Evolutionary conservation across 2,797 vertebrate species (phyloP).

Genomic region (Florisuga fusca): DNA sequence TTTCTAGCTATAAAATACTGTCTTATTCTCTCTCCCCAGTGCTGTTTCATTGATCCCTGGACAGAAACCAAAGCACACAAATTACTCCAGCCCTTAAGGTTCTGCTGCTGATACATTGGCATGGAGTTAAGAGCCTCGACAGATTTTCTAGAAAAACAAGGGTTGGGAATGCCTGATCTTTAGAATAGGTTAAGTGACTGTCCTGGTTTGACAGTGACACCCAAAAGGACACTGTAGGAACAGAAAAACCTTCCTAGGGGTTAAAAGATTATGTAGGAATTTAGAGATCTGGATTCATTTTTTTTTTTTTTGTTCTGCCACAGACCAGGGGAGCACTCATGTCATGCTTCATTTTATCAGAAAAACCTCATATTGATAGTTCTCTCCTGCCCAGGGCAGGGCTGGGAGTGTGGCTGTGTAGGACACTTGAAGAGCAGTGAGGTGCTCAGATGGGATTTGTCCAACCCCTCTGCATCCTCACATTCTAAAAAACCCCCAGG

Average conservation of each 20-base stretch:
- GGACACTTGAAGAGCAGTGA: background rate
- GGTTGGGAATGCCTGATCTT: background rate
- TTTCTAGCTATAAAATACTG: background rate
- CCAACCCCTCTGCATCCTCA: background rate
- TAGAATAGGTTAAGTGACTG: background rate
- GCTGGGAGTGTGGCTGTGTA: fast-evolving
- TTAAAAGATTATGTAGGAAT: background rate
- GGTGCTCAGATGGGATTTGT: background rate
- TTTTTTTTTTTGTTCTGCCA: background rate
- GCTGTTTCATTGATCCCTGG: background rate
- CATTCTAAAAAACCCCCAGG: background rate
- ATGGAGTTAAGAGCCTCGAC: background rate
- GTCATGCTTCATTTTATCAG: background rate
- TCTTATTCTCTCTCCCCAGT: background rate
- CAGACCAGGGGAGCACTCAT: background rate
- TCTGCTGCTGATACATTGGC: background rate
- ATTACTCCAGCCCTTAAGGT: background rate
- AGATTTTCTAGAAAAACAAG: background rate
- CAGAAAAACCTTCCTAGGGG: background rate
- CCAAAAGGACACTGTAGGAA: background rate
- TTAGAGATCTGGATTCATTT: background rate
- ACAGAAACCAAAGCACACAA: slow-evolving; percentile 14
- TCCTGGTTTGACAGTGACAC: too few species aligned
- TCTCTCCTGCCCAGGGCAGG: background rate
- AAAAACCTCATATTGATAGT: fast-evolving